These are phyloP conservation scores for Cephus spinipes DNA, from an alignment of 2,888 invertebrate genomes.

Conservation along the genomic window DNA sequence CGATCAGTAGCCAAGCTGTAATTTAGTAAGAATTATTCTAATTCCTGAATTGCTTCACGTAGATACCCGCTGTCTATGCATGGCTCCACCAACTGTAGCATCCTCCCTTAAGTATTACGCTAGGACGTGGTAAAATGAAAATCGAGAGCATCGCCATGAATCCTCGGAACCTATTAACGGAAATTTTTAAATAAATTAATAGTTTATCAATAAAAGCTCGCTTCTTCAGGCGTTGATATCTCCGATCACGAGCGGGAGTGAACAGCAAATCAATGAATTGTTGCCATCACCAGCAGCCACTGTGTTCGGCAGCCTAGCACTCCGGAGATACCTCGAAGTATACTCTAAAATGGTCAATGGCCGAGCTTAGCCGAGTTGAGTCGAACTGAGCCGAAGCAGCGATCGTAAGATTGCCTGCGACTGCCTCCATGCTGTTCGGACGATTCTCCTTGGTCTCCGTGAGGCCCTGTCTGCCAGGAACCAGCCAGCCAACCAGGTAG, in stretches of 20 bases:
- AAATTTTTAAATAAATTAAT: background rate
- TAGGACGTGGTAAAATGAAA: too few relatives aligned
- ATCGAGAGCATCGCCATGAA: background rate
- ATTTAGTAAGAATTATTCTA: background rate
- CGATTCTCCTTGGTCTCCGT: background rate
- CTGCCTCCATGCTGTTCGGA: too few relatives aligned
- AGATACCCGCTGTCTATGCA: background rate
- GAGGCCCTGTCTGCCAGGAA: background rate
- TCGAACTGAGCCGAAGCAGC: too few relatives aligned
- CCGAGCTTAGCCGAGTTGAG: background rate
- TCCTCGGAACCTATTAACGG: background rate
- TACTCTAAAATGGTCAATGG: too few relatives aligned
- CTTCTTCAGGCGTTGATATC: constrained; percentile 38
- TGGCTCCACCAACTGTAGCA: background rate
- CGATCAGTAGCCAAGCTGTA: background rate
- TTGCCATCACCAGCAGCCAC: background rate
- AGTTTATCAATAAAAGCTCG: constrained; percentile 23
- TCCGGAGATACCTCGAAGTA: too few relatives aligned
- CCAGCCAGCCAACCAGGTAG: constrained; percentile 27
- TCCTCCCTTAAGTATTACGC: background rate
- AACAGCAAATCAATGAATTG: background rate
- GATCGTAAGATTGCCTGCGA: too few relatives aligned
- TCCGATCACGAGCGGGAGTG: constrained; percentile 9
- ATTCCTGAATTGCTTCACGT: background rate
- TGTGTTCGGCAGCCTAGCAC: too few relatives aligned